Evolutionary conservation across 2,113 vertebrate genomes (phyloP).

Genomic region (Clarias magur): DNA sequence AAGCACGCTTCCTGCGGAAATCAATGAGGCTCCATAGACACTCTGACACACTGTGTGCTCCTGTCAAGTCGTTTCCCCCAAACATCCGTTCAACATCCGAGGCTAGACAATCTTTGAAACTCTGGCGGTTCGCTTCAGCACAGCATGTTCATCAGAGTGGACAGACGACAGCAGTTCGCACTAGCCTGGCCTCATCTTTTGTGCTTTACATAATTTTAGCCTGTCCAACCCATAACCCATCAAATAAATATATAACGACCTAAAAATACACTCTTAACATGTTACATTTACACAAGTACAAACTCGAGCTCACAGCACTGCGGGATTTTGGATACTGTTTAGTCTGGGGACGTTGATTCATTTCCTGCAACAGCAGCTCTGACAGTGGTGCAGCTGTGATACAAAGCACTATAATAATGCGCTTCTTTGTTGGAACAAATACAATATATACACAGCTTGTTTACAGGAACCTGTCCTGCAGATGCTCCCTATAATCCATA

Average conservation of each 20-base stretch:
- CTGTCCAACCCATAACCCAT: background rate
- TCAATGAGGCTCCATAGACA: slow-evolving; percentile 30
- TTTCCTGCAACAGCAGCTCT: background rate
- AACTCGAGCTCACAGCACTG: background rate
- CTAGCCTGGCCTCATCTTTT: background rate
- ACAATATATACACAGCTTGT: background rate
- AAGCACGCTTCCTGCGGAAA: slow-evolving; percentile 44
- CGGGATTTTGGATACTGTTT: background rate
- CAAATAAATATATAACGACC: background rate
- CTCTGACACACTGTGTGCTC: slow-evolving; percentile 25
- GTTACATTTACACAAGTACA: background rate
- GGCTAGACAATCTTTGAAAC: slow-evolving; percentile 17
- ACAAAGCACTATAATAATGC: background rate
- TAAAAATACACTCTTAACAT: background rate
- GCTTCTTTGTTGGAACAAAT: background rate
- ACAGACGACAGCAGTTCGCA: background rate
- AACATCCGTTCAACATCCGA: slow-evolving; percentile 31
- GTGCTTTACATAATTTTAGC: background rate
- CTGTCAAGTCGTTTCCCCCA: slow-evolving; percentile 46
- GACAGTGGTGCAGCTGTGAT: background rate
- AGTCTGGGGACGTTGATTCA: background rate
- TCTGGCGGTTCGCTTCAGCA: background rate
- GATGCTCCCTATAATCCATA: too few relatives aligned
- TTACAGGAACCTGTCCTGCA: background rate
- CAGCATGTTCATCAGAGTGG: background rate